These are phyloP conservation scores for Lasioglossum vierecki DNA, from an alignment of 2,888 invertebrate species.

Conservation along the genomic window DNA sequence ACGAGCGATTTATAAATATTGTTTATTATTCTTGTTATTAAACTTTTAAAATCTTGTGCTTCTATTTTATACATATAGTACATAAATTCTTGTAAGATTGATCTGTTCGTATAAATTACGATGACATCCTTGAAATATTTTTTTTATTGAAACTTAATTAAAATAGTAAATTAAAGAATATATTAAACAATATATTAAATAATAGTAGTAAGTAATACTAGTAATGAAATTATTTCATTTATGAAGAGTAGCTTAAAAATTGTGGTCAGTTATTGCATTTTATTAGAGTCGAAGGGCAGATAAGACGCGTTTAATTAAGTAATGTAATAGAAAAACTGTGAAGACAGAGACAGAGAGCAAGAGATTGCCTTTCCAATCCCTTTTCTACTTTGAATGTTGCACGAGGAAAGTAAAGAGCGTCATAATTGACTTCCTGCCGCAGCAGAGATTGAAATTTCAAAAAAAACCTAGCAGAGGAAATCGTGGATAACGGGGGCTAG, in stretches of 20 bases:
- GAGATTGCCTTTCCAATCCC: background rate
- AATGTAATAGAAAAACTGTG: background rate
- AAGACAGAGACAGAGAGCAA: background rate
- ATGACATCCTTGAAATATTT: background rate
- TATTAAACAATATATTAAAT: too few relatives aligned
- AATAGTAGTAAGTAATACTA: too few relatives aligned
- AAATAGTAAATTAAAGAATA: too few relatives aligned
- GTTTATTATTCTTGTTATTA: background rate
- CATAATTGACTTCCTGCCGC: background rate
- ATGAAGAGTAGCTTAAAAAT: too few relatives aligned
- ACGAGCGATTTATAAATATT: background rate
- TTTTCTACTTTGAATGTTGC: constrained; percentile 2
- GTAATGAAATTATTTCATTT: too few relatives aligned
- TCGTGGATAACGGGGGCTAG: constrained; percentile 11
- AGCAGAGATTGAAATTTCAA: background rate
- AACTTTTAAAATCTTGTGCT: background rate
- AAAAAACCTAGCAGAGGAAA: constrained; percentile 18
- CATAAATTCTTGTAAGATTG: too few relatives aligned
- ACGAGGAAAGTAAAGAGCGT: background rate
- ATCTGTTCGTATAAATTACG: too few relatives aligned
- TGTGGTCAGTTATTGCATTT: too few relatives aligned
- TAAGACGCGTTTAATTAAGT: too few relatives aligned
- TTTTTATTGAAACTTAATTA: background rate
- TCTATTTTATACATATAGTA: background rate
- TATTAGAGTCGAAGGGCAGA: too few relatives aligned